Base-by-base conservation (phyloP, 2,888 invertebrate species). In the Embidobia sp. region DNA sequence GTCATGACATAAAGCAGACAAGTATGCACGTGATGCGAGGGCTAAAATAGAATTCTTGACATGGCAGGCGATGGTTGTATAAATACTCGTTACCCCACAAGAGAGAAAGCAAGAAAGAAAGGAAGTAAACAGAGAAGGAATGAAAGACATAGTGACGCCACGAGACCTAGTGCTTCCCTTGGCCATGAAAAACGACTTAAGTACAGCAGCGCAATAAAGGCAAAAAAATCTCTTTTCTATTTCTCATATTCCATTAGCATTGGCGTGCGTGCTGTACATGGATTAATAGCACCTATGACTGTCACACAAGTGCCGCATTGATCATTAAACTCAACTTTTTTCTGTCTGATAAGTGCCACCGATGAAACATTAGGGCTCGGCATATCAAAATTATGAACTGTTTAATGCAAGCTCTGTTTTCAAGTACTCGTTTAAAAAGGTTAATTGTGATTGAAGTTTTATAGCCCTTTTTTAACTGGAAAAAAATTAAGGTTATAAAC, bases 1-100 rank as follows among this genome's bases (percentile, higher is more conserved):
- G 37, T 8, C 51, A 8, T 64, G 33, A 64, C 55, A 19, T 27
- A 48, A 37, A 48, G 44, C 69, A 51, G 69, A 61, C 46, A 29
- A 33, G 10, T 40, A 33, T 33, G 55, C 61, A 55, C 53, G 61
- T 46, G 63, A 53, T 37, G 57, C 31, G 69, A 64, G 69, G 66
- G 77, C 70, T 78, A 78, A 79, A 79, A 79, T 79, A 78, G 70
- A 78, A 78, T 49, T 53, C 57, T 55, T 70, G 51, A 75, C 67
- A 53, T 69, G 53, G 75, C 59, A 69, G 55, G 35, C 53, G 64
- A 13, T 40, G 57, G 22, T 53, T 55, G 74, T 80, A 67, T 66
- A 77, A 80, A 80, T 78, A 77, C 78, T 26, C 53, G 11, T 33
- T 53, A 61, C 51, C 61, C 70, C 15, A 13, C 27, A 10, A 37